A percentile compares a stretch with the other conserved stretches of the same genome.
Conservation (phyloP, 2,888 invertebrate genomes). For the Zaprionus obscuricornis region DNA sequence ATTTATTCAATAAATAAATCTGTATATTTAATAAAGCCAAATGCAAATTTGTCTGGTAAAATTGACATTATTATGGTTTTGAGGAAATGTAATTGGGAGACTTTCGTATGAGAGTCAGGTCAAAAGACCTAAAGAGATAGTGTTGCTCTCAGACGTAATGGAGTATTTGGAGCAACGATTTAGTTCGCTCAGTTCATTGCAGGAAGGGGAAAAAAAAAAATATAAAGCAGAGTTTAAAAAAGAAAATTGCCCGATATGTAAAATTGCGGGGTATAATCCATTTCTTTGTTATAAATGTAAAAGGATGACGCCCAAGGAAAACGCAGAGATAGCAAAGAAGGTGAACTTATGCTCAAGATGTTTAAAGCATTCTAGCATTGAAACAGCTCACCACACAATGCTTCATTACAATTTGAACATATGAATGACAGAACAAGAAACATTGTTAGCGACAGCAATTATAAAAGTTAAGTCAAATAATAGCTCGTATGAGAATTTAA, state of each 20-base stretch:
- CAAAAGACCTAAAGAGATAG: no score
- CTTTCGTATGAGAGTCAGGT: no score
- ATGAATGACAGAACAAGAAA: neutral
- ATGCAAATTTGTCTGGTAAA: no score
- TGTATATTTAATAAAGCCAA: neutral
- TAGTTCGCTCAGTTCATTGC: neutral
- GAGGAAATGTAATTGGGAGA: no score
- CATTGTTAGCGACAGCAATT: neutral
- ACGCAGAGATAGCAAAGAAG: neutral
- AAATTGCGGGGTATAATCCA: neutral
- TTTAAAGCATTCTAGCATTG: neutral
- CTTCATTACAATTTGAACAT: neutral
- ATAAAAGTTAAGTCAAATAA: neutral
- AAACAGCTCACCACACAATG: neutral
- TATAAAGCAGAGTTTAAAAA: no score
- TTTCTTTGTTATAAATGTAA: neutral
- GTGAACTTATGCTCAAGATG: neutral
- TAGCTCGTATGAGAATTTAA: neutral
- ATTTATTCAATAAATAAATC: constrained; percentile 1
- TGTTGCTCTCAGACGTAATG: neutral
- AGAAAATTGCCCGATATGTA: no score
- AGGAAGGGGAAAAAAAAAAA: neutral
- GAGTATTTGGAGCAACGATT: neutral
- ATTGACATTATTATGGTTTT: no score
- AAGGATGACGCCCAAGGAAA: neutral